These are phyloP conservation scores for Zapornia atra DNA, from an alignment of 2,113 vertebrate genomes.

Conservation along the genomic window DNA sequence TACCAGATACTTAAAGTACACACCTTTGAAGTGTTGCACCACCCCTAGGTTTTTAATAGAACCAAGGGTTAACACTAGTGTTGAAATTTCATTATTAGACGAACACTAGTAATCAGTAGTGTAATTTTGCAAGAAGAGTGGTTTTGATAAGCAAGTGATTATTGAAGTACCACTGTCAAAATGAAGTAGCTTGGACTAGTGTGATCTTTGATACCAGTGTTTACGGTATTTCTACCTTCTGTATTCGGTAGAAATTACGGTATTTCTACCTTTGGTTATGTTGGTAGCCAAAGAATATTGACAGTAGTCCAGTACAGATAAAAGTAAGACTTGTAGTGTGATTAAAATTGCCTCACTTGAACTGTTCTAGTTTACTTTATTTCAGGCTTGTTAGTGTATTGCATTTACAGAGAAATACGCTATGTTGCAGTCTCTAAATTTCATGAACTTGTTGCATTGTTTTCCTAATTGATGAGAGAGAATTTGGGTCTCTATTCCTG, in stretches of 20 bases:
- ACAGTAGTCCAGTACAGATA: not conserved
- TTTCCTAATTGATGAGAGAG: constrained; percentile 71
- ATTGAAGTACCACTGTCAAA: constrained; percentile 2
- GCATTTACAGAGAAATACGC: not conserved
- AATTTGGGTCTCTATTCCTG: constrained; percentile 63
- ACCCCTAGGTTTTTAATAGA: not conserved
- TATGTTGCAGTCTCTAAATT: constrained; percentile 44
- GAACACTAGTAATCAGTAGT: not conserved
- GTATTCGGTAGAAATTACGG: not conserved
- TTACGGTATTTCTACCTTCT: not conserved
- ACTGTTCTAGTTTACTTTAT: not conserved
- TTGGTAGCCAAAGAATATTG: constrained; percentile 1
- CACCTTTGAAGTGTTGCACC: not conserved
- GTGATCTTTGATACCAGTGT: not conserved
- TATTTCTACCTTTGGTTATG: not conserved
- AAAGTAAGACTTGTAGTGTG: not conserved
- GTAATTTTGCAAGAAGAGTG: not conserved
- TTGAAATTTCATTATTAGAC: not conserved
- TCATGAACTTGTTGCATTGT: constrained; percentile 53
- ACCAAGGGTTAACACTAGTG: not conserved
- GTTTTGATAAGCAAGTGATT: not conserved
- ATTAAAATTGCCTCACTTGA: not conserved
- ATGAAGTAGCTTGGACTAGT: not conserved
- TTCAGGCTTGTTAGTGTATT: constrained; percentile 6
- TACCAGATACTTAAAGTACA: not conserved